A percentile compares a stretch with the other conserved stretches of the same genome.
Evolutionary conservation across 1,140 invertebrate species (phyloP).

Genomic region (Drosophila tristis): DNA sequence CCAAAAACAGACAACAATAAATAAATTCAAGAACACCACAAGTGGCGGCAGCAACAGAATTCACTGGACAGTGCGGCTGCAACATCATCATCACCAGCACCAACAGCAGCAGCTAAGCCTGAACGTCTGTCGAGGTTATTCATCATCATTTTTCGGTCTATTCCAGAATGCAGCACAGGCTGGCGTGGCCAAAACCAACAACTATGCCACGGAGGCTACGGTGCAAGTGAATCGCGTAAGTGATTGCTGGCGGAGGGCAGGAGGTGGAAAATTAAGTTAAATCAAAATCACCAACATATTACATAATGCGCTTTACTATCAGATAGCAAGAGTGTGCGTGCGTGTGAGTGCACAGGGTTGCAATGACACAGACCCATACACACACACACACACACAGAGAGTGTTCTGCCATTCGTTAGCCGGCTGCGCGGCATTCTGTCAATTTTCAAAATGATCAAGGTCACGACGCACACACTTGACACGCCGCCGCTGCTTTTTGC

Average conservation of each 20-base stretch:
- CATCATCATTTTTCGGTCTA: constrained; percentile 84
- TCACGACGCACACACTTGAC: constrained; percentile 30
- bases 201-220: constrained; percentile 83
- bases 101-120: constrained; percentile 33
- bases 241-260: constrained; percentile 1
- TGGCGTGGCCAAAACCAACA: constrained; percentile 77
- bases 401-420: constrained; percentile 18
- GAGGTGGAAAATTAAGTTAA: constrained; percentile 3
- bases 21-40: constrained; percentile 22
- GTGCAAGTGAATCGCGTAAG: constrained; percentile 80
- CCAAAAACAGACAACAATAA: constrained; percentile 14
- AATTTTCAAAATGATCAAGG: constrained; percentile 41
- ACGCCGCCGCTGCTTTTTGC: constrained; percentile 19
- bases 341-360: constrained; percentile 61
- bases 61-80: constrained; percentile 7
- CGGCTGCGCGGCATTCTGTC: neutral
- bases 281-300: constrained; percentile 42
- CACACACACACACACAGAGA: neutral
- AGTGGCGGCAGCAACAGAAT: constrained; percentile 1
- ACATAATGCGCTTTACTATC: constrained; percentile 63
- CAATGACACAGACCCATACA: constrained; percentile 29
- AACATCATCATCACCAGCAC: constrained; percentile 23
- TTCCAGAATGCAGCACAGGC: constrained; percentile 81
- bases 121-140: constrained; percentile 65
- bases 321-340: constrained; percentile 24